These are phyloP conservation scores for Petrophora chlorosata DNA, from an alignment of 2,888 invertebrate genomes.

Conservation along the genomic window DNA sequence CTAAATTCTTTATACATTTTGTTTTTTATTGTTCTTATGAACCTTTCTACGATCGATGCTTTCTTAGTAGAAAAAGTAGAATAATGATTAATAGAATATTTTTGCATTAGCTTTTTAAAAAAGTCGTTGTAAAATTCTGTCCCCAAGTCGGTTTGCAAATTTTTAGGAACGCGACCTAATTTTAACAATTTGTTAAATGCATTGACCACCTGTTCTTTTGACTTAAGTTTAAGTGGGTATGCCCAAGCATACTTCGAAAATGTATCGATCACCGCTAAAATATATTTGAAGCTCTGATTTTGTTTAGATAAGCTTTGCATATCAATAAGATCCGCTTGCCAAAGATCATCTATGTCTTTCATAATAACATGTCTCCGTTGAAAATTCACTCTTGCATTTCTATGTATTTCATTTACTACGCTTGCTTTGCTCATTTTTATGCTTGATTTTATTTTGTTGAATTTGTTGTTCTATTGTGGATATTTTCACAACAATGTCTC, in stretches of 20 bases:
- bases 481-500: not conserved
- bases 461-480: not conserved
- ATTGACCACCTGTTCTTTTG: not conserved
- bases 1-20: not conserved
- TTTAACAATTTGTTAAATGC: not conserved
- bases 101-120: not conserved
- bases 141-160: not conserved
- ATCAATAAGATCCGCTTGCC: slow-evolving; percentile 61
- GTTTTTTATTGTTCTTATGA: not conserved
- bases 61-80: not conserved
- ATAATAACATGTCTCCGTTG: slow-evolving; percentile 46
- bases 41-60: slow-evolving; percentile 1
- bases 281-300: slow-evolving; percentile 3
- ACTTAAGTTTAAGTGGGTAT: slow-evolving; percentile 7
- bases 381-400: slow-evolving; percentile 53
- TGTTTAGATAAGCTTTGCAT: slow-evolving; percentile 18
- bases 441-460: no score
- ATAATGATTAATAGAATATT: not conserved
- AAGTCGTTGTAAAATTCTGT: not conserved
- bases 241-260: slow-evolving; percentile 20
- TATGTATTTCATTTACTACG: slow-evolving; percentile 34
- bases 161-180: not conserved
- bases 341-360: slow-evolving; percentile 55
- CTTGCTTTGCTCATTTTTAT: not conserved
- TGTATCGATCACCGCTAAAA: slow-evolving; percentile 12